Base-by-base conservation (phyloP, 2,113 vertebrate genomes). In the Limanda limanda region DNA sequence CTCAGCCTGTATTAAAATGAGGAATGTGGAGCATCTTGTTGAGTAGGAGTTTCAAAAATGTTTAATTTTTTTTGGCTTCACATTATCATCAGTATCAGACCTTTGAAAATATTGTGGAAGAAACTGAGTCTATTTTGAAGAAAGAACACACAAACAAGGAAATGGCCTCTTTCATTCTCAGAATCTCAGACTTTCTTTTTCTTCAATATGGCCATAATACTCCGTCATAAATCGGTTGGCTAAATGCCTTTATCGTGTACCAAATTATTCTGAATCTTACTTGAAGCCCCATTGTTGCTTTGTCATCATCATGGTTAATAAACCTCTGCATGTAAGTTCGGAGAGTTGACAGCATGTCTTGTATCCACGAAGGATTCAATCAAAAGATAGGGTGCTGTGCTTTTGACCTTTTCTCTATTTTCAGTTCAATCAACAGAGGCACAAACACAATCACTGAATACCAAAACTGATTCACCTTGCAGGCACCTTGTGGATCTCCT, bases 361-460 rank as follows among this genome's bases (percentile, higher is more conserved):
- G 3, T 60, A 12, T 47, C 21, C 40, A 1, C 5, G 17, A 51
- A 6, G 76, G 9, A 74, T 71, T 65, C 62, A 74, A 62, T 84
- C 62, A 64, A 71, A 64, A 67, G 58, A 76, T 52, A 37, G 9
- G 3, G 47, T 27, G 54, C 51, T 42, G 5, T 71, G n/a, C 8
- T 7, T 71, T 64, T 24, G 59, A 63, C 69, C 64, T 73, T 54
- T 6, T 21, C 47, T 21, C 27, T 9, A 4, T 42, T 51, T 52
- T 60, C 18, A 7, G 21, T 58, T 17, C 56, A 42, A 48, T 24
- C 23, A 17, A 7, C 23, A 71, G 52, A 56, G 21, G 25, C 31
- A 45, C 55, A 57, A 31, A 17, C 27, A 31, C 27, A 2, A 14
- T 54, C 23, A 18, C 24, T 58, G 66, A 65, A 23, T 31, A 40